These are phyloP conservation scores for Drosophila fulvimacula DNA, from an alignment of 2,888 invertebrate genomes.

Conservation along the genomic window DNA sequence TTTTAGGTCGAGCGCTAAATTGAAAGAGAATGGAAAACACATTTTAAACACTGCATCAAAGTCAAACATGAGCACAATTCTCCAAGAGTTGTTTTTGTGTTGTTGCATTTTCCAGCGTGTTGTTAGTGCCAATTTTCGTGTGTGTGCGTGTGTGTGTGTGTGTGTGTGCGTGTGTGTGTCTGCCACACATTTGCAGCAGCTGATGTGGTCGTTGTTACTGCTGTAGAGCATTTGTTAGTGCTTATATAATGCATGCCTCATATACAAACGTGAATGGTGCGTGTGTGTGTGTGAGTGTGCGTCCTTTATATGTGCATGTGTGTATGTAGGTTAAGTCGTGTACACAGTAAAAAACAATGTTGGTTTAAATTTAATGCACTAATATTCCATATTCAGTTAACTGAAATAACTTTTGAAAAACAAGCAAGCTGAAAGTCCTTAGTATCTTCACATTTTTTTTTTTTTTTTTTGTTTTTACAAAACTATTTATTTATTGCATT, in stretches of 20 bases:
- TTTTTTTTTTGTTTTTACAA: no score
- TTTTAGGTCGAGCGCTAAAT: conserved; percentile 79
- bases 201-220: conserved; percentile 6
- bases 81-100: conserved; percentile 22
- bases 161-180: conserved; percentile 18
- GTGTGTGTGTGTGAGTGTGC: conserved; percentile 24
- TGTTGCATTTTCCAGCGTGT: conserved; percentile 29
- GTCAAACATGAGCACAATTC: conserved; percentile 13
- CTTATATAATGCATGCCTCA: conserved; percentile 48
- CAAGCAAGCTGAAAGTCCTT: not conserved
- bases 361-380: not conserved
- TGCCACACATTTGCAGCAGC: conserved; percentile 28
- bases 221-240: conserved; percentile 25
- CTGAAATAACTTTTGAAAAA: not conserved
- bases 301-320: conserved; percentile 18
- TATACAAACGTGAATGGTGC: not conserved
- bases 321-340: conserved; percentile 72
- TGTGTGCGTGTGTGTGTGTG: conserved; percentile 19
- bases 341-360: conserved; percentile 21
- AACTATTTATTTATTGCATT: no score
- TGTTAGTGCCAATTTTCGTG: conserved; percentile 43
- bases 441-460: no score
- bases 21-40: conserved; percentile 63
- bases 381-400: not conserved
- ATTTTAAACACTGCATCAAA: conserved; percentile 55